Base-by-base conservation (phyloP, 2,113 vertebrate genomes). In the Zootoca vivipara region DNA sequence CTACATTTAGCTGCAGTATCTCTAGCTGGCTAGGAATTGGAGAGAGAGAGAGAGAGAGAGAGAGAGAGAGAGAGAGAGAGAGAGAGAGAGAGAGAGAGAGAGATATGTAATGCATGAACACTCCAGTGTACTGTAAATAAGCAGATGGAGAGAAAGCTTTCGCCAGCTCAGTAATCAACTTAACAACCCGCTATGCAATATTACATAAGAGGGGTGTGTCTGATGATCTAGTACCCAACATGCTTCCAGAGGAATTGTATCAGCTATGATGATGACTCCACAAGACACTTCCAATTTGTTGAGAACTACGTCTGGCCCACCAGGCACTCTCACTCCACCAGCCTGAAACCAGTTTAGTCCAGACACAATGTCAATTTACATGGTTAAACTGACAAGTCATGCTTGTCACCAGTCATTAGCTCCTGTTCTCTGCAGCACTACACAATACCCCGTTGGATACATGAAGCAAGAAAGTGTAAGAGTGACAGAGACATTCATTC, bases 341-440 rank as follows among this genome's bases (percentile, higher is more conserved):
- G 75, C 40, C 81, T 92, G 90, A 87, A 87, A 90, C 85, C 38
- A 83, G 81, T 89, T 92, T 88, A 93, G 78, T 62, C 69, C 89
- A 93, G 87, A 89, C 84, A 93, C 7, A 7, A 72, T 93, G 89
- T 91, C 93, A 95, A 85, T 93, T 94, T 91, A 85, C 85, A 83
- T 81, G 75, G 92, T 42, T 93, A 94, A 93, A 90, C 78, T 92
- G 94, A 91, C 79, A 94, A 93, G 84, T 89, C 91, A 93, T 90
- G 78, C 77, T 94, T 95, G 92, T 94, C 85, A 28, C 58, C 67
- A 90, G 58, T 69, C 86, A 89, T 94, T 93, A 92, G 83, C 35
- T 82, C 69, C 86, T 90, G 46, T 30, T 88, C 92, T 92, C 89
- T 78, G 6, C 93, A 88, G 70, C 93, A 46, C 87, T 88, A 52